A percentile compares a stretch with the other conserved stretches of the same genome.
Conservation (phyloP, 64 coral and sea anemone genomes). For the Actinia tenebrosa region DNA sequence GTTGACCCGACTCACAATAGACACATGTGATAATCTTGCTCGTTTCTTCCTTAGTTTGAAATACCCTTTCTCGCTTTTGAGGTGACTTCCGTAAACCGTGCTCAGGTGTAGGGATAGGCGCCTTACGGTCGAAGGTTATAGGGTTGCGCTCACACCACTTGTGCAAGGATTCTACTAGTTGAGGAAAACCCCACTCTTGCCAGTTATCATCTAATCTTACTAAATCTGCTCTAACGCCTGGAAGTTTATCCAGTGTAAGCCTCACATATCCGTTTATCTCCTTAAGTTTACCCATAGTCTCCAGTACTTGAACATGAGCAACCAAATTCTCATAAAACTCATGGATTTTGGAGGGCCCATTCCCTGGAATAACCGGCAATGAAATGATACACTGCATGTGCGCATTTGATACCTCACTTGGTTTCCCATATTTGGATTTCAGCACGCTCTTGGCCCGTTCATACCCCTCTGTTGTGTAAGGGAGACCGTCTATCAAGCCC, state of each 20-base stretch:
- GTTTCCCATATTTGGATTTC: conserved; percentile 46
- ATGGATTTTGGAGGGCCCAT: conserved; percentile 13
- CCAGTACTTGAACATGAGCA: conserved; percentile 11
- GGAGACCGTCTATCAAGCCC: conserved; percentile 35
- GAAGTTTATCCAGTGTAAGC: conserved; percentile 50
- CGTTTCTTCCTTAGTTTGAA: no score
- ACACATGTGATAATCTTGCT: no score
- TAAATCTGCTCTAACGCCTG: conserved; percentile 44
- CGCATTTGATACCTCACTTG: conserved; percentile 44
- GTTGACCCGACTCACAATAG: conserved; percentile 12
- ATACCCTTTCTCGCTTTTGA: no score
- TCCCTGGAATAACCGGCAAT: conserved; percentile 3
- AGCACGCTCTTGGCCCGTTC: conserved; percentile 27
- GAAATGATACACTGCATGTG: conserved; percentile 40
- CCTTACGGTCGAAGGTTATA: no score
- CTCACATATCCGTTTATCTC: conserved; percentile 25
- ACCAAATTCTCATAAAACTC: conserved; percentile 32
- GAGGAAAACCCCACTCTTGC: conserved; percentile 56
- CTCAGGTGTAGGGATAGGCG: no score
- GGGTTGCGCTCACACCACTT: conserved; percentile 65
- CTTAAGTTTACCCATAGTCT: conserved; percentile 28
- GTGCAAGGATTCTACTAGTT: conserved; percentile 39
- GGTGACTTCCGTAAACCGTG: no score
- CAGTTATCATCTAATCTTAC: conserved; percentile 41
- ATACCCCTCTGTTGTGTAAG: conserved; percentile 42